phyloP scores from a whole-genome alignment of 2,797 vertebrate genomes.

The Tympanoctomys barrerae region DNA sequence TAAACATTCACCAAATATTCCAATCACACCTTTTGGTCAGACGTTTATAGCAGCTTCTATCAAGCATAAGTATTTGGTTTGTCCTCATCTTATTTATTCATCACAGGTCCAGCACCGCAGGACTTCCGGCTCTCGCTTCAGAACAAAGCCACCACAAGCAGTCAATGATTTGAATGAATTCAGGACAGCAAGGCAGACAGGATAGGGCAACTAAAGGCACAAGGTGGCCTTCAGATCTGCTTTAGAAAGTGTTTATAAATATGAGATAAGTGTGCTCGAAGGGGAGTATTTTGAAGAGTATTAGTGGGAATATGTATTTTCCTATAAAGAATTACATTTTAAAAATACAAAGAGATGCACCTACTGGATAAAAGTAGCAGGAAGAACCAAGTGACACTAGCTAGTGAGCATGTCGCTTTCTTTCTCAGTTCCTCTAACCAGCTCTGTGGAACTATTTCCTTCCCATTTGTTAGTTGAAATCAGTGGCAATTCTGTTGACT shows the following conservation, averaged over 20 bases:
- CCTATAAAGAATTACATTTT: neutral
- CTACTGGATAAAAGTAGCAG: neutral
- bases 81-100: neutral
- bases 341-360: neutral
- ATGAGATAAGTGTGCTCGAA: no score
- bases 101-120: neutral
- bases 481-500: neutral
- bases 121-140: neutral
- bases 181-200: neutral
- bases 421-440: neutral
- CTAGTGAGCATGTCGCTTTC: neutral
- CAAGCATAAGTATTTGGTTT: neutral
- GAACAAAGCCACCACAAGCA: neutral
- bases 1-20: neutral
- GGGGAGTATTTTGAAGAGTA: no score
- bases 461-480: neutral
- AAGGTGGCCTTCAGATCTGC: neutral
- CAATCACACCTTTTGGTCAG: neutral
- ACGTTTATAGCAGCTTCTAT: neutral
- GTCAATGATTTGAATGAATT: neutral
- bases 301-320: neutral
- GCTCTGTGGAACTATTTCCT: neutral
- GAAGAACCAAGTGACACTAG: neutral
- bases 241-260: no score
- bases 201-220: neutral